These are phyloP conservation scores for Paradisaea rubra DNA, from an alignment of 2,113 vertebrate species.

Conservation along the genomic window DNA sequence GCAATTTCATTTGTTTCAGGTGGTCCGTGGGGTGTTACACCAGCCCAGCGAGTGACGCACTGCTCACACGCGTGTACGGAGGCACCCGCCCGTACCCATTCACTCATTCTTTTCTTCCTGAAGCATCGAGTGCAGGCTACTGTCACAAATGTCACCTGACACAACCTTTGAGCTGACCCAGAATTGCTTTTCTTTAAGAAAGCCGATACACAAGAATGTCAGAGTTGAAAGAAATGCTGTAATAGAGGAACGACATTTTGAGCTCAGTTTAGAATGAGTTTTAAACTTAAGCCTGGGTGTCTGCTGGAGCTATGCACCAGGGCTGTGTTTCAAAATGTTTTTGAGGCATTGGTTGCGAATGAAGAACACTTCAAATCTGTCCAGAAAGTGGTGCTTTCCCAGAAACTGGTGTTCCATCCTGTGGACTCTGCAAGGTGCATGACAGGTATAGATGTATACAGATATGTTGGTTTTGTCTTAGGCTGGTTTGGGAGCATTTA, in stretches of 20 bases:
- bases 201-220: not conserved
- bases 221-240: not conserved
- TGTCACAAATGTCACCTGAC: not conserved
- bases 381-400: not conserved
- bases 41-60: rapidly evolving
- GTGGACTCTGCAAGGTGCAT: not conserved
- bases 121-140: not conserved
- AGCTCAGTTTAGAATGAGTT: not conserved
- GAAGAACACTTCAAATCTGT: not conserved
- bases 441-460: not conserved
- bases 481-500: not conserved
- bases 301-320: rapidly evolving
- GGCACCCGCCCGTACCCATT: not conserved
- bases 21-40: not conserved
- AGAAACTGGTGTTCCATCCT: not conserved
- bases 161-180: not conserved
- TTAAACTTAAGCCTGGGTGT: not conserved
- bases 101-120: rapidly evolving
- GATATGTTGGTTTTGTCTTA: not conserved
- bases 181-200: not conserved
- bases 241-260: not conserved
- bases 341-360: not conserved
- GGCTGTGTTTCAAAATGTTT: not conserved
- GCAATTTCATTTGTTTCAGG: not conserved
- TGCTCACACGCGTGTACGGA: rapidly evolving